Conservation (phyloP, 2,113 vertebrate species). For the Turdus rufiventris region DNA sequence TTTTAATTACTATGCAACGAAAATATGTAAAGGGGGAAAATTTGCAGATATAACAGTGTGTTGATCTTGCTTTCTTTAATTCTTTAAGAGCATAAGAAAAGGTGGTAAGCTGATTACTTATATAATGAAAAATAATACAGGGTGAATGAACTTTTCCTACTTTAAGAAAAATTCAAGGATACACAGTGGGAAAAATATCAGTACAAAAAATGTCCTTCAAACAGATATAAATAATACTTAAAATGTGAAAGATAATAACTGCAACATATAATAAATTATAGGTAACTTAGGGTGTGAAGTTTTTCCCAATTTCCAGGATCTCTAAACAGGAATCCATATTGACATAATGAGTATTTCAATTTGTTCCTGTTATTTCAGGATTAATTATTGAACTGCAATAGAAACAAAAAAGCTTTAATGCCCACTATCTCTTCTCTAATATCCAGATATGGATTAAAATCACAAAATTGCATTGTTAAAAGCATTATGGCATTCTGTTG, state of each 20-base stretch:
- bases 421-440: background rate
- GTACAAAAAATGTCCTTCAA: background rate
- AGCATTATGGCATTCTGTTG: conserved; percentile 28
- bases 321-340: background rate
- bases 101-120: background rate
- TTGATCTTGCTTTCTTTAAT: background rate
- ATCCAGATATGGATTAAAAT: conserved; percentile 9
- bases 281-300: background rate
- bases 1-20: background rate
- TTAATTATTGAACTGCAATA: background rate
- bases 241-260: background rate
- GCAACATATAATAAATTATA: background rate
- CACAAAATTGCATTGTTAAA: conserved; percentile 29
- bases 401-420: background rate
- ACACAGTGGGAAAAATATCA: background rate
- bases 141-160: background rate
- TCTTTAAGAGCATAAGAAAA: background rate
- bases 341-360: background rate
- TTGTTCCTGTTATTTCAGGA: background rate
- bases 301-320: background rate
- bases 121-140: background rate
- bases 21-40: background rate
- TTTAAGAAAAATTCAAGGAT: background rate
- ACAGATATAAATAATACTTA: background rate
- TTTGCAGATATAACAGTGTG: background rate